Conservation (phyloP, 2,888 invertebrate species). For the Hydriomena furcata region DNA sequence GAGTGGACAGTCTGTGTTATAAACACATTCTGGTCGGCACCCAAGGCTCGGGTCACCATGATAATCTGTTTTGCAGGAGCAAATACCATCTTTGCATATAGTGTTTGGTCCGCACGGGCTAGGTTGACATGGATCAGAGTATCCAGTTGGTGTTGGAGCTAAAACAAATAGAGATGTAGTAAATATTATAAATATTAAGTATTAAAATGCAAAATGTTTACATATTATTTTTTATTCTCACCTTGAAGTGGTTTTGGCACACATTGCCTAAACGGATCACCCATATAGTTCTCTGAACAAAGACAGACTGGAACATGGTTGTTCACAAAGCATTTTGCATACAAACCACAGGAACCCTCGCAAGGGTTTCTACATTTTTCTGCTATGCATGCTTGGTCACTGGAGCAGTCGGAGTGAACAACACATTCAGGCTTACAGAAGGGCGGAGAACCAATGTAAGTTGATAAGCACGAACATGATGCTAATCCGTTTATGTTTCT, state of each 20-base stretch:
- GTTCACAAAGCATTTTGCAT: slow-evolving; percentile 86
- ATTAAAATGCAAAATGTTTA: too few species aligned
- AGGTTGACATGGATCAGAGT: slow-evolving; percentile 83
- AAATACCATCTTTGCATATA: slow-evolving; percentile 81
- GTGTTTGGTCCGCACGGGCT: slow-evolving; percentile 87
- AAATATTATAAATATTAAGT: neutral
- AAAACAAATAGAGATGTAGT: slow-evolving; percentile 26
- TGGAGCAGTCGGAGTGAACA: slow-evolving; percentile 85
- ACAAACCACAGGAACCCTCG: slow-evolving; percentile 86
- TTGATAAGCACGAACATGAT: slow-evolving; percentile 87
- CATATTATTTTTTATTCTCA: slow-evolving; percentile 33
- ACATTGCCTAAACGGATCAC: slow-evolving; percentile 88
- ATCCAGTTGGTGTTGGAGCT: slow-evolving; percentile 46
- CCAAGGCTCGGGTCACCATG: slow-evolving; percentile 87
- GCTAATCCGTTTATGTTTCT: slow-evolving; percentile 87
- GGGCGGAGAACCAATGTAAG: slow-evolving; percentile 86
- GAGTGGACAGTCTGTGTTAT: slow-evolving; percentile 86
- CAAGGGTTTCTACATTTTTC: slow-evolving; percentile 89
- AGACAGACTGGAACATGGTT: slow-evolving; percentile 90
- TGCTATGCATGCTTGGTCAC: slow-evolving; percentile 85
- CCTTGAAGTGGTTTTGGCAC: slow-evolving; percentile 77
- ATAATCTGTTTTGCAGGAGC: slow-evolving; percentile 85
- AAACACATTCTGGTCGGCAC: slow-evolving; percentile 88
- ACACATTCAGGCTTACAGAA: slow-evolving; percentile 87
- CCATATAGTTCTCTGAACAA: slow-evolving; percentile 86